Evolutionary conservation across 2,888 invertebrate genomes (phyloP).

Genomic region (Cecidostiba fungosa): DNA sequence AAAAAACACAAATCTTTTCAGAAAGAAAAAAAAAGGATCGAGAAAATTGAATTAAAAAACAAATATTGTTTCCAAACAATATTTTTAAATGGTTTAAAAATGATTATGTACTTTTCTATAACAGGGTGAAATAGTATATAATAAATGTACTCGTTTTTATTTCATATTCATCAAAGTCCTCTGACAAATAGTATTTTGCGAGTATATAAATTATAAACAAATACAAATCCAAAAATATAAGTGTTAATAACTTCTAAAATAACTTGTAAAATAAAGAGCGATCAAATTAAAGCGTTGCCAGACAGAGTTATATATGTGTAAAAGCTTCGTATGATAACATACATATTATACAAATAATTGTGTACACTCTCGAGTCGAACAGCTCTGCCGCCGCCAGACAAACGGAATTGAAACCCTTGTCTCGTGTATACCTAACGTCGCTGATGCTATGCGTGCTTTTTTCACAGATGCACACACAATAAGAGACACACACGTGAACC

Average conservation of each 20-base stretch:
- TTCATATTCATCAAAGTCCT: neutral
- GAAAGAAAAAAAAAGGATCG: neutral
- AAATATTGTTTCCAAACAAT: conserved; percentile 23
- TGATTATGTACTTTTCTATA: conserved; percentile 39
- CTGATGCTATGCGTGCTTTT: conserved; percentile 7
- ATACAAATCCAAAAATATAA: conserved; percentile 19
- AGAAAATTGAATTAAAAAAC: conserved; percentile 8
- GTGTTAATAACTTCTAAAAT: conserved; percentile 22
- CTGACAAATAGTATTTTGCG: conserved; percentile 38
- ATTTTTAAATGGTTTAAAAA: conserved; percentile 35
- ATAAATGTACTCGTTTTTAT: neutral
- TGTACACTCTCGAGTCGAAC: neutral
- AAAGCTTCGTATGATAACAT: conserved; percentile 14
- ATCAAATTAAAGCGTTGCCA: conserved; percentile 25
- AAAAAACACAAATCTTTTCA: neutral
- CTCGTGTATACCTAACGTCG: neutral
- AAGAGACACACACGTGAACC: conserved; percentile 23
- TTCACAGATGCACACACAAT: neutral
- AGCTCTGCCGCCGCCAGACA: conserved; percentile 6
- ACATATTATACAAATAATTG: conserved; percentile 13
- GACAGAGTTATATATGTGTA: conserved; percentile 23
- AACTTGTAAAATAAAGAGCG: conserved; percentile 21
- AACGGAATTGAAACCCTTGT: conserved; percentile 45
- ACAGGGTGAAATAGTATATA: conserved; percentile 23
- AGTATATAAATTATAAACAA: conserved; percentile 13